Base-by-base conservation (phyloP, 2,113 vertebrate species). In the Ctenomys sociabilis region DNA sequence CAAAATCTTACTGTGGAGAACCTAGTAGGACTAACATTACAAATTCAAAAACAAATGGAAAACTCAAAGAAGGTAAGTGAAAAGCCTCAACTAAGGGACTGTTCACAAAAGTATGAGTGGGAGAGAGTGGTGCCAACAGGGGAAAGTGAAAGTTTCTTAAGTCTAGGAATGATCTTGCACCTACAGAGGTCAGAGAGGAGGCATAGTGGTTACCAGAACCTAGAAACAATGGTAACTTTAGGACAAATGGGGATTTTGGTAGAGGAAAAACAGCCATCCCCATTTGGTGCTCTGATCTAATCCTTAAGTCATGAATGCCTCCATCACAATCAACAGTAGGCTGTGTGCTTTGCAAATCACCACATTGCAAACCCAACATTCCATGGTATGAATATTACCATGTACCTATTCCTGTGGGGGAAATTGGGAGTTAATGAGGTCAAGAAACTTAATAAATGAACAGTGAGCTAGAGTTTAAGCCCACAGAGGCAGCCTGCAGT, bases 41-140 rank as follows among this genome's bases (percentile, higher is more conserved):
- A 96, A 91, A 93, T 28, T 68, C 54, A 88, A 94, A 88, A 17
- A 73, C 32, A 75, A 57, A 70, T 66, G 28, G 57, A 54, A 92
- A 91, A 68, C 14, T 91, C 63, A 64, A n/a, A 91, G 91, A 77
- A 57, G 32, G 24, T 66, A 19, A 89, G 24, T n/a, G 30, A 66
- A 85, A n/a, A 85, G 13, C 10, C 40, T 75, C 88, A 75, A 77
- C n/a, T 63, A 94, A 87, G 45, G 35, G 17, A 49, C 43, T 88
- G 77, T 93, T 95, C 43, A 84, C 85, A 78, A 82, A 88, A 24
- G 11, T 92, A 52, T 61, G 40, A 16, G 5, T 73, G n/a, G 52
- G 40, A 12, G 40, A 61, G 88, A 80, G 32, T n/a, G 43, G 94
- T 91, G 82, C 9, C 63, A 84, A 32, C 30, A 59, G 57, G 37